Percentiles rank a stretch among this genome's conserved stretches.
phyloP scores from a whole-genome alignment of 2,888 invertebrate genomes.

The Stenchaetothrips biformis region DNA sequence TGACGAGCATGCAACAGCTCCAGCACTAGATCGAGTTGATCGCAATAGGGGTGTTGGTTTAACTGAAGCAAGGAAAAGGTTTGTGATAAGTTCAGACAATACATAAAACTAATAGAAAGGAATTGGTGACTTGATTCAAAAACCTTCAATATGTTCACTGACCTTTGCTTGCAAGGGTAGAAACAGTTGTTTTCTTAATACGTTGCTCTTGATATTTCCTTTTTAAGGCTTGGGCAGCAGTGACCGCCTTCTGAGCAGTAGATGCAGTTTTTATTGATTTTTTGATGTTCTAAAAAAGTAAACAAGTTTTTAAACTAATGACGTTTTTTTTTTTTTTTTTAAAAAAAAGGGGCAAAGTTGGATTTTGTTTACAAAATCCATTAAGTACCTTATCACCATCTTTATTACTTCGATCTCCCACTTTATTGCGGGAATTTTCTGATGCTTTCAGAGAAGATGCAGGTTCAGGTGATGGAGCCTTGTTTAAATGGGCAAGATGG shows the following conservation, averaged over 20 bases:
- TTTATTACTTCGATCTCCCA: not conserved
- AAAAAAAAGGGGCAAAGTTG: too few relatives aligned
- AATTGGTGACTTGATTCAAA: not conserved
- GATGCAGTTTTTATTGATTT: not conserved
- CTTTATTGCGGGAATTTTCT: not conserved
- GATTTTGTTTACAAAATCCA: too few relatives aligned
- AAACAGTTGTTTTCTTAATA: slow-evolving; percentile 41
- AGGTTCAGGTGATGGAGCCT: slow-evolving; percentile 4
- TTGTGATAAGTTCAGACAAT: not conserved
- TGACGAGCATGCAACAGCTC: not conserved
- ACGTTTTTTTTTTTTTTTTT: not conserved
- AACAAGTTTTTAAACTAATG: too few relatives aligned
- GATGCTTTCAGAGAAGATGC: not conserved
- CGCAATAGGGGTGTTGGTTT: not conserved
- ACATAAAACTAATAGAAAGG: not conserved
- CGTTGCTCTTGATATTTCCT: slow-evolving; percentile 59
- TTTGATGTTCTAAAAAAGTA: not conserved
- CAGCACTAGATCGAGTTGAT: not conserved
- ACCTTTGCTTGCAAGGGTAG: slow-evolving; percentile 39
- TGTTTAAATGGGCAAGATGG: slow-evolving; percentile 7
- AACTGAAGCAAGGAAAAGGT: not conserved
- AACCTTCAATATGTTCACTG: slow-evolving; percentile 22
- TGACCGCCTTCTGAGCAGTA: slow-evolving; percentile 26
- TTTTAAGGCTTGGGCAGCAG: slow-evolving; percentile 52
- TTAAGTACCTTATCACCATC: not conserved